Evolutionary conservation across 2,888 invertebrate species (phyloP), one percentile per base, ranked within the genome.

Genomic region (Drosophila rellima): DNA sequence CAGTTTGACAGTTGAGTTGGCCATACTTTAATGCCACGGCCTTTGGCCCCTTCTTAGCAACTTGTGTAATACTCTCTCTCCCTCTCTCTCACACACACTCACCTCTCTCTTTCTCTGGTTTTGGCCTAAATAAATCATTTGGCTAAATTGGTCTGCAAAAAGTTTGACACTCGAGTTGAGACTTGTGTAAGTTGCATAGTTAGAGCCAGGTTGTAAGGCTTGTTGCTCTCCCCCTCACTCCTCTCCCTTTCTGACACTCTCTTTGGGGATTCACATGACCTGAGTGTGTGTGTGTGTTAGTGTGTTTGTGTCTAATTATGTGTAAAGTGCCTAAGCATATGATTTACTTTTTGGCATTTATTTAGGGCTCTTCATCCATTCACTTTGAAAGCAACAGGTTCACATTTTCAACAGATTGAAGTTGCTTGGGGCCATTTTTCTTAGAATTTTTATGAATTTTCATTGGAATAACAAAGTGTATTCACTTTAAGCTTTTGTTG

Each of bases 1-100:
- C 89, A 89, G 86, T 90, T 89, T 90, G 89, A 89, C 89, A 90
- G 88, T 83, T 88, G 89, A 86, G 88, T 89, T 89, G 79, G 84
- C 84, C 88, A 84, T 83, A 81, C 81, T 86, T 88, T 88, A 83
- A 85, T 78, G 78, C 81, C 81, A 82, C 64, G 82, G 82, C 85
- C 82, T 80, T 72, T 81, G 67, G 57, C 69, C 62, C 70, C 37
- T 10, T 26, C 45, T 35, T 42, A 31, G 31, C 55, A 44, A 44
- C 54, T 48, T 50, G 37, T 40, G 35, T 40, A 45, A 17, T 67
- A 11, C 55, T 37, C 26, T 13, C 15, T 33, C 10, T 4, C 17
- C 8, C 33, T 0, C 33, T 13, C 39, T 10, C 26, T n/a, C 15
- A 0, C 15, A 1, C 23, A 15, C 31, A 10, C 18, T 18, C 35